Evolutionary conservation across 2,888 invertebrate genomes (phyloP), one percentile per base, ranked within the genome.

Genomic region (Lasioglossum oenotherae): DNA sequence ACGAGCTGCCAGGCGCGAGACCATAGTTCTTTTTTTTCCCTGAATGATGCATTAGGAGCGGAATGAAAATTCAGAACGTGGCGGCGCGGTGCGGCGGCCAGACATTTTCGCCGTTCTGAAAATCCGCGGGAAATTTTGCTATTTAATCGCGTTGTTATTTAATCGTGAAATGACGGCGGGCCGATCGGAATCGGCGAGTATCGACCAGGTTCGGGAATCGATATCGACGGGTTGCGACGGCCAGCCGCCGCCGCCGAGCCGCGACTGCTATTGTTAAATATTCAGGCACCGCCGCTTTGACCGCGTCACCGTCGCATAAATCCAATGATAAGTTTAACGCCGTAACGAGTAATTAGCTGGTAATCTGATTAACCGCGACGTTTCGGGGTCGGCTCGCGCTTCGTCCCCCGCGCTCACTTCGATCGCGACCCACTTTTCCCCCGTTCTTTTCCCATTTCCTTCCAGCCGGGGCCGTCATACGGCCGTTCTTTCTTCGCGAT

Each of bases 281-380:
- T 85, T 86, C 67, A 85, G 41, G 38, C 73, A 16, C 38, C 69
- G 46, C 35, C 49, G 49, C 57, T 80, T 80, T 67, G 83, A 75
- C 77, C 49, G 76, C 71, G 53, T 46, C 27, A 64, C 35, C 72
- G 75, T 80, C 74, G 19, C 74, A 74, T 79, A 86, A 86, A 86
- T 86, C 82, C 79, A 60, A 79, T 86, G 85, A 86, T 86, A 86
- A 85, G 86, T 86, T 86, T 82, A 85, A 85, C 85, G 72, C 60
- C 53, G 86, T 85, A 87, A 80, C 74, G 77, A 82, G 85, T 85
- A 87, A 87, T 87, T 87, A 86, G 74, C 79, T 16, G 38, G 23
- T 87, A 85, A 87, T 85, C 82, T 49, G 85, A 87, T 87, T 80
- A 57, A 77, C 46, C 35, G 77, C 74, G 82, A 85, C 85, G 82